Conservation (phyloP, 2,888 invertebrate genomes). For the Plemyria rubiginata region DNA sequence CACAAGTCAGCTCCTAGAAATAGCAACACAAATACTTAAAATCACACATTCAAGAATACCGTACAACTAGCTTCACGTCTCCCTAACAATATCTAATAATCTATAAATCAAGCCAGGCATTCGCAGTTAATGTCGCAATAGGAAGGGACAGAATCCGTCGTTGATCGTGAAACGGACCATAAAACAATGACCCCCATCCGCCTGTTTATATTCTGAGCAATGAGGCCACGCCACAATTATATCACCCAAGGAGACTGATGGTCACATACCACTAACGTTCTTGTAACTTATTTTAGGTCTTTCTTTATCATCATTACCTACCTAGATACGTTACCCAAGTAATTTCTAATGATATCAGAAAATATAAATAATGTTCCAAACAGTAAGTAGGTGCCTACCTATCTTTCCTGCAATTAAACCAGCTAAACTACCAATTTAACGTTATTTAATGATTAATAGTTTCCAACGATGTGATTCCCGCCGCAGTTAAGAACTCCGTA, state of each 20-base stretch:
- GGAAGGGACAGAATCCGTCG: slow-evolving; percentile 42
- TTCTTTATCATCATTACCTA: no score
- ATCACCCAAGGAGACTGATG: slow-evolving; percentile 25
- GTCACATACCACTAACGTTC: slow-evolving; percentile 21
- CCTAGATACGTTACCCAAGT: no score
- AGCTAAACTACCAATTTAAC: slow-evolving; percentile 30
- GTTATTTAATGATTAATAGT: slow-evolving; percentile 33
- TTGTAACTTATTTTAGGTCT: slow-evolving; percentile 13
- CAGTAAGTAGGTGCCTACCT: no score
- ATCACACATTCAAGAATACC: slow-evolving; percentile 32
- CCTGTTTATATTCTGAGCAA: slow-evolving; percentile 39
- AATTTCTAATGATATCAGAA: no score
- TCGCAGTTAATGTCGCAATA: slow-evolving; percentile 45
- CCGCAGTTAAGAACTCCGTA: slow-evolving; percentile 40
- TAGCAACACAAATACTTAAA: slow-evolving; percentile 33
- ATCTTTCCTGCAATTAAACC: slow-evolving; percentile 10
- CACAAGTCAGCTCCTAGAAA: slow-evolving; percentile 93
- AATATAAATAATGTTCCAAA: no score
- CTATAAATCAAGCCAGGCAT: slow-evolving; percentile 43
- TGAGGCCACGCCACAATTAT: slow-evolving; percentile 29
- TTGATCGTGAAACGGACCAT: slow-evolving; percentile 41
- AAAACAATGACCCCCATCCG: slow-evolving; percentile 45
- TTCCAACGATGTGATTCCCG: slow-evolving; percentile 37
- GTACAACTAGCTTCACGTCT: slow-evolving; percentile 28
- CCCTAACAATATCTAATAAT: slow-evolving; percentile 36